Evolutionary conservation across 2,797 vertebrate species (phyloP).

Genomic region (Aselliscus stoliczkanus): DNA sequence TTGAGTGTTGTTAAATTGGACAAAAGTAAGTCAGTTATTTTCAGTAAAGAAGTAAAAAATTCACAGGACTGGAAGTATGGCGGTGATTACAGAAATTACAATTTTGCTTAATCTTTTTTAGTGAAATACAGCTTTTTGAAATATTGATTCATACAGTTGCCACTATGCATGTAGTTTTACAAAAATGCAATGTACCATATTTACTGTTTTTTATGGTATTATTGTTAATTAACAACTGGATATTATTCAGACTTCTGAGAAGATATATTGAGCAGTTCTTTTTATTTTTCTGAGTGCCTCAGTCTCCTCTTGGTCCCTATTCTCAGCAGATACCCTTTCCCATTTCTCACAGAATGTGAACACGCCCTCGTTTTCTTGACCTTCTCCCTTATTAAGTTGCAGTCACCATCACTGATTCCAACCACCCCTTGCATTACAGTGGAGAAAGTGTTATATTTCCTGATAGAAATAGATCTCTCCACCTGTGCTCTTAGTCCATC

Average conservation of each 20-base stretch:
- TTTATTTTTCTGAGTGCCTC: background rate
- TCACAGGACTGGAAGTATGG: background rate
- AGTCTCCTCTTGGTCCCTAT: background rate
- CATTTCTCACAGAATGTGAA: background rate
- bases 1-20: slow-evolving; percentile 77
- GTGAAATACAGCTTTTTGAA: slow-evolving; percentile 21
- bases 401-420: background rate
- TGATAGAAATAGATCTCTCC: background rate
- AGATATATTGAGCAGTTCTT: background rate
- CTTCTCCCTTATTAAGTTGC: background rate
- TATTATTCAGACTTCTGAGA: slow-evolving; percentile 2
- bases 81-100: background rate
- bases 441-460: background rate
- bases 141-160: background rate
- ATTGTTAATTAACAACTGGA: slow-evolving; percentile 22
- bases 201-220: background rate
- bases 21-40: slow-evolving; percentile 44
- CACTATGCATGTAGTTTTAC: background rate
- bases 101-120: slow-evolving; percentile 5
- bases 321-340: background rate
- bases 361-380: background rate
- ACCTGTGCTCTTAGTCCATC: background rate
- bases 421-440: background rate
- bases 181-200: background rate
- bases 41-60: slow-evolving; percentile 25